These are phyloP conservation scores for Cuculus canorus DNA, from an alignment of 2,797 vertebrate species.

Conservation along the genomic window DNA sequence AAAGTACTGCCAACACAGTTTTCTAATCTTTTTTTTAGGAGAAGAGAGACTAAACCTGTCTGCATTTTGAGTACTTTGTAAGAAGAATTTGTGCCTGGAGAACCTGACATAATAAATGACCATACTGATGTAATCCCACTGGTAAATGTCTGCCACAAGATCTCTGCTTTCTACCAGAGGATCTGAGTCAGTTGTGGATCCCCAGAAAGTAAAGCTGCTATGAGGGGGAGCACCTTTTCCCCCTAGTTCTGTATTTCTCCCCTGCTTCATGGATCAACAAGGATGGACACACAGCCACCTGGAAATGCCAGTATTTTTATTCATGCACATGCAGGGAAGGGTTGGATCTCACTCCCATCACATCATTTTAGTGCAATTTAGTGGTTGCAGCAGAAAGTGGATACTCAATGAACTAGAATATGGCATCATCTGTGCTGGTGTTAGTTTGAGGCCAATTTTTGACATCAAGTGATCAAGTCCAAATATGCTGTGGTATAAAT, in stretches of 20 bases:
- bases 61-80: neutral
- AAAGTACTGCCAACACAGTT: neutral
- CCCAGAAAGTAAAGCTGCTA: neutral
- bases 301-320: neutral
- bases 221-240: neutral
- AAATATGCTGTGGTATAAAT: neutral
- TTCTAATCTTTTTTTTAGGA: neutral
- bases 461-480: neutral
- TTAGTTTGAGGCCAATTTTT: neutral
- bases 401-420: neutral
- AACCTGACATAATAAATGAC: neutral
- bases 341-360: neutral
- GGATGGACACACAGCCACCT: neutral
- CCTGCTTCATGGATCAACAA: neutral
- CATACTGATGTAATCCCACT: neutral
- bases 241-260: neutral
- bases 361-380: neutral
- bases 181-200: neutral
- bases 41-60: neutral
- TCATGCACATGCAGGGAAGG: neutral
- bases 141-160: neutral
- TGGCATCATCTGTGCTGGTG: neutral
- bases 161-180: neutral
- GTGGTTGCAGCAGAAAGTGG: neutral
- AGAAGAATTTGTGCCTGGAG: neutral